Percentiles rank a stretch among this genome's conserved stretches.
These are phyloP conservation scores for Varroa destructor DNA, from an alignment of 1,140 invertebrate species.

Conservation along the genomic window DNA sequence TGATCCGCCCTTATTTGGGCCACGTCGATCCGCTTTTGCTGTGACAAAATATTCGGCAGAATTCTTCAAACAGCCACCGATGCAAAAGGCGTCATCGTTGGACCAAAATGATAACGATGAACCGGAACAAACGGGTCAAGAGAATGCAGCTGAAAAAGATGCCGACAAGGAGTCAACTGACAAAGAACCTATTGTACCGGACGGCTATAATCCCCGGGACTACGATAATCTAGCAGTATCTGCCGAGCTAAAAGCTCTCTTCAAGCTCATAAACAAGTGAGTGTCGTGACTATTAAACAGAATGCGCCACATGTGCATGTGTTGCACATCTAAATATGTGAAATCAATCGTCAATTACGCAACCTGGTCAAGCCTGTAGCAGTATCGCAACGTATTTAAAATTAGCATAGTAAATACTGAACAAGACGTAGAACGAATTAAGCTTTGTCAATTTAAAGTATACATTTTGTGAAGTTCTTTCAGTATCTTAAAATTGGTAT, in stretches of 20 bases:
- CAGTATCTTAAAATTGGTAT: no score
- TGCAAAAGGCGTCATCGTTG: conserved; percentile 8
- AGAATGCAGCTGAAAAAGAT: conserved; percentile 29
- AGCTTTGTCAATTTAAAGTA: no score
- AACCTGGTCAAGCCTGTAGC: neutral
- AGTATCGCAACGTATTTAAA: neutral
- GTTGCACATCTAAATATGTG: no score
- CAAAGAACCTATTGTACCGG: conserved; percentile 27
- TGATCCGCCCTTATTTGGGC: no score
- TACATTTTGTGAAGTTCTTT: no score
- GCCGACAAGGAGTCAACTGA: conserved; percentile 28
- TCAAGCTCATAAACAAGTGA: conserved; percentile 79
- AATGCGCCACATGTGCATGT: neutral
- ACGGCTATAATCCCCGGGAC: conserved; percentile 64
- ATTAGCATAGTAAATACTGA: neutral
- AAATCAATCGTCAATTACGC: no score
- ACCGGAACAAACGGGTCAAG: conserved; percentile 28
- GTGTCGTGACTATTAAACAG: conserved; percentile 32
- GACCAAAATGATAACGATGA: conserved; percentile 30
- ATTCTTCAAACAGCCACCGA: conserved; percentile 25
- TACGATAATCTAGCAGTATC: conserved; percentile 69
- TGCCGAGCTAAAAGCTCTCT: conserved; percentile 74
- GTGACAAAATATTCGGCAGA: conserved; percentile 7
- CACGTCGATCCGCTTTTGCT: no score
- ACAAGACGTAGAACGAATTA: no score